Conservation (phyloP, 2,888 invertebrate genomes). For the Melieria omissa region DNA sequence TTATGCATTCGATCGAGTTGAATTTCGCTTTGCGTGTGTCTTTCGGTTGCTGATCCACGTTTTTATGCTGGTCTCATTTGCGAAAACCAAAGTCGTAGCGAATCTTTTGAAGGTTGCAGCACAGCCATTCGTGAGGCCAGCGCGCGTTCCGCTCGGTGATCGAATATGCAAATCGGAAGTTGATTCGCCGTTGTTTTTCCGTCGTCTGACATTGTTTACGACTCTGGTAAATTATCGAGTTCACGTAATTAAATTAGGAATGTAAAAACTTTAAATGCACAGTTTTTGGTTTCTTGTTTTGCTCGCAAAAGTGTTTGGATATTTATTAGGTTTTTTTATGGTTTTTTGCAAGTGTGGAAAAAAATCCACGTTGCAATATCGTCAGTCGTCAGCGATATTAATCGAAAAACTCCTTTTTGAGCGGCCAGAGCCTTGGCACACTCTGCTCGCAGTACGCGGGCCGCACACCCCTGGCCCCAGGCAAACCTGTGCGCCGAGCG, state of each 20-base stretch:
- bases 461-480: conserved; percentile 1
- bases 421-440: conserved; percentile 39
- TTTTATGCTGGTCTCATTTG: background rate
- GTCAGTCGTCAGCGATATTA: conserved; percentile 25
- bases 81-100: conserved; percentile 15
- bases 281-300: background rate
- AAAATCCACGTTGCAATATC: no score
- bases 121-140: background rate
- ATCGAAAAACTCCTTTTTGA: conserved; percentile 39
- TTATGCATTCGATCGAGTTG: no score
- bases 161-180: conserved; percentile 31
- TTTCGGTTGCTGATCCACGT: background rate
- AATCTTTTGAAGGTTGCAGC: conserved; percentile 12
- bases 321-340: no score
- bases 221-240: conserved; percentile 13
- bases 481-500: background rate
- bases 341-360: no score
- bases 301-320: background rate
- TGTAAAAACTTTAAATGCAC: conserved; percentile 15
- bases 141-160: conserved; percentile 10
- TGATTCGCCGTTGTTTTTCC: background rate
- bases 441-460: conserved; percentile 19
- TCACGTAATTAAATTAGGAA: conserved; percentile 29
- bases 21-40: no score
- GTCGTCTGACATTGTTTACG: background rate